Percentiles rank a stretch among this genome's conserved stretches.
phyloP scores from a whole-genome alignment of 2,113 vertebrate species.

The Amblyopsis rosae region DNA sequence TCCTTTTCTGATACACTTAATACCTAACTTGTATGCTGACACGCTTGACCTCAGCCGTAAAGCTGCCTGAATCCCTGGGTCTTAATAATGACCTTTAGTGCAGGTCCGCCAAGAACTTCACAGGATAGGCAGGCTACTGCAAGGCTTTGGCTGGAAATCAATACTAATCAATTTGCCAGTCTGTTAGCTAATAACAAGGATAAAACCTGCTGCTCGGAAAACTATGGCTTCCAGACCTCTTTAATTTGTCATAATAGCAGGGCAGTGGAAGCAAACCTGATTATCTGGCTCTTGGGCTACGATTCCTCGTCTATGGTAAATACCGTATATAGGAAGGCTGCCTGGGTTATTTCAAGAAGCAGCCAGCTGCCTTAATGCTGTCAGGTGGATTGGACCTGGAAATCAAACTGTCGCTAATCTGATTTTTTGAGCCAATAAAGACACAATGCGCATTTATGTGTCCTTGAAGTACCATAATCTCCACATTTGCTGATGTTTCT shows the following conservation, averaged over 20 bases:
- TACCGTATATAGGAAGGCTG: conserved; percentile 55
- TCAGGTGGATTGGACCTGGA: conserved; percentile 70
- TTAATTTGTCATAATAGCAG: conserved; percentile 82
- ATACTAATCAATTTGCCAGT: conserved; percentile 82
- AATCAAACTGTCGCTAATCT: conserved; percentile 66
- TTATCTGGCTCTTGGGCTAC: conserved; percentile 70
- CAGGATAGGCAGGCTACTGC: conserved; percentile 37
- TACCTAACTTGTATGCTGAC: conserved; percentile 31
- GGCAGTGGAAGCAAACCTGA: conserved; percentile 72
- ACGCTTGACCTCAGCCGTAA: conserved; percentile 19
- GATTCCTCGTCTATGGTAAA: conserved; percentile 62
- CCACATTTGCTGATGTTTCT: neutral
- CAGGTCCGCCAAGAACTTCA: conserved; percentile 55
- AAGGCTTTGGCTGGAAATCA: conserved; percentile 65
- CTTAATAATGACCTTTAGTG: conserved; percentile 68
- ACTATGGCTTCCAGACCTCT: conserved; percentile 76
- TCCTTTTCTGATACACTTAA: conserved; percentile 8
- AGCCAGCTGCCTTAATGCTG: conserved; percentile 43
- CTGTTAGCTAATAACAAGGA: conserved; percentile 81
- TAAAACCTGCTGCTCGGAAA: conserved; percentile 67
- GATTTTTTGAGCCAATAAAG: conserved; percentile 53
- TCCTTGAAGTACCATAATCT: conserved; percentile 24
- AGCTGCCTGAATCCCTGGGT: conserved; percentile 50
- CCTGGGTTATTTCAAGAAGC: conserved; percentile 68
- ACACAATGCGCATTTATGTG: conserved; percentile 17